Evolutionary conservation across 2,113 vertebrate species (phyloP), one percentile per base, ranked within the genome.

Genomic region (Cyanoderma ruficeps): DNA sequence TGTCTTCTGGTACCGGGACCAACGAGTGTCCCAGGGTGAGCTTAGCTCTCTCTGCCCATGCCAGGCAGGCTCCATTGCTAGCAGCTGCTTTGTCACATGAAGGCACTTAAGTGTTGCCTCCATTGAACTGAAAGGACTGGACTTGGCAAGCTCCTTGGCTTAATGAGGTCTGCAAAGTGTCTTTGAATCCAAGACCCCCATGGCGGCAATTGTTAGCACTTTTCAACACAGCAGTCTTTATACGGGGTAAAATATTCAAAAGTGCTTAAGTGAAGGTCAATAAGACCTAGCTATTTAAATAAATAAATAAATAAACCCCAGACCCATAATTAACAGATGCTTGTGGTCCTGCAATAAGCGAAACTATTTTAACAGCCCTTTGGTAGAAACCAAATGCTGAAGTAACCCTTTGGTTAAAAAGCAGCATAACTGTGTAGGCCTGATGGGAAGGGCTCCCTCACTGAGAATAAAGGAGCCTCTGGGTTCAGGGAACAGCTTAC

Each of bases 341-440:
- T 97, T 96, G 95, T 95, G 95, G 96, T 94, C 74, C 95, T 85
- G 84, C 89, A 96, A 97, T 97, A 96, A 94, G 47, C 56, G 60
- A 93, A 97, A 97, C 71, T 97, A 96, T 96, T 97, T 96, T 95
- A 96, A 96, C 81, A 95, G 77, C 53, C 15, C n/a, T 89, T 91
- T 92, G 74, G 94, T 84, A 82, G 94, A 94, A 95, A 91, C 74
- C 94, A 95, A 94, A 93, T 37, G 71, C 71, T 93, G 41, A 75
- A 94, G 83, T 83, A 92, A 96, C 56, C 41, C 56, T 88, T 92
- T 83, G 83, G 76, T 90, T 92, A 41, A 94, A 92, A 89, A 74
- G 42, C 30, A 80, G 37, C 63, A 27, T 16, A 67, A 41, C 41
- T 39, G 10, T 44, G 28, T 41, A 79, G 52, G 47, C 81, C 52